Base-by-base conservation (phyloP, 1,140 invertebrate genomes). In the Drosophila ananassae region DNA sequence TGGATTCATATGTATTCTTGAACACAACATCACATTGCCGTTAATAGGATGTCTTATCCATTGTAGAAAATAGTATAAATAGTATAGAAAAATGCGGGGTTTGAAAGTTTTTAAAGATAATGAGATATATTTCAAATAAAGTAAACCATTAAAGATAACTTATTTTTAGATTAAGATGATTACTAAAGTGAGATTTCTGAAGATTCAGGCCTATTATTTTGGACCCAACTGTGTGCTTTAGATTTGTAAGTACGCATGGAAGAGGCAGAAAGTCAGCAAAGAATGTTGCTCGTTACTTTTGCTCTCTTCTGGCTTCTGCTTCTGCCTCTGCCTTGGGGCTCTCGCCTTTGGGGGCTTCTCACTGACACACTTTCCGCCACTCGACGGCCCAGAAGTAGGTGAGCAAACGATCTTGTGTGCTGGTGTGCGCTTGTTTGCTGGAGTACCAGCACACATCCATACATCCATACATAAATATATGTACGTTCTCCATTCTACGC, bases 401-500 rank as follows among this genome's bases (percentile, higher is more conserved):
- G 79, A 83, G 75, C 63, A 79, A 62, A 50, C 77, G 58, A 73
- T 50, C 60, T 32, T 46, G 22, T 75, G 47, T 67, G 28, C 8
- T 1, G 57, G 56, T 46, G 46, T 77, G 61, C 61, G 53, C 41
- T 52, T 67, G 60, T 66, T 67, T 67, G 60, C 25, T 64, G 47
- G 13, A 62, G 51, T 34, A 30, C 57, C 54, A 51, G 59, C 63
- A 51, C 63, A 67, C 51, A 73, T 17, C 17, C 51, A 73, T 13
- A 13, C 39, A 41, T 5, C 3, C 39, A 17, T n/a, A 41, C 37
- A 41, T 32, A 32, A 0, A 8, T 32, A 32, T 32, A 32, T 37
- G 3, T 74, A 74, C 52, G 74, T 76, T 85, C 73, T 89, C 71
- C 79, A 83, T 87, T 79, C 79, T 83, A 79, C 83, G 83, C 84